These are phyloP conservation scores for Teleogryllus oceanicus DNA, from an alignment of 2,888 invertebrate genomes.

Conservation along the genomic window DNA sequence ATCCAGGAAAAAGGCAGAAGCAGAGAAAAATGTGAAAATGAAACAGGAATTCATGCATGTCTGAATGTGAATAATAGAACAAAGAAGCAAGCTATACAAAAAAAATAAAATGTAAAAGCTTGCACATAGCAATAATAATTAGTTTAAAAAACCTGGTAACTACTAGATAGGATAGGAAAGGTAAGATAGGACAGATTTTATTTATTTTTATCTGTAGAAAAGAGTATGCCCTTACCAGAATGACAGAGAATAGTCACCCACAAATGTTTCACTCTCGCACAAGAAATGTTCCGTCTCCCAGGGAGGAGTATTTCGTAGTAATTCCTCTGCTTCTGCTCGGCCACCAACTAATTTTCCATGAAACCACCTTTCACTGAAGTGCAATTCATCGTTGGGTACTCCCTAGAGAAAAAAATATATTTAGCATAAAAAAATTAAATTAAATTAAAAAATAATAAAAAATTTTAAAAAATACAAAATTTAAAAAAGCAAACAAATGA, in stretches of 20 bases:
- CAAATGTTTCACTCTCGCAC: constrained; percentile 93
- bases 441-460: too few relatives aligned
- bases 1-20: too few relatives aligned
- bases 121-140: too few relatives aligned
- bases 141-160: too few relatives aligned
- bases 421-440: neutral
- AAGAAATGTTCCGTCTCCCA: constrained; percentile 89
- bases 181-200: neutral
- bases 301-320: constrained; percentile 72
- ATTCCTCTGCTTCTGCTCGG: constrained; percentile 70
- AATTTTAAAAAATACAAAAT: too few relatives aligned
- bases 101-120: too few relatives aligned
- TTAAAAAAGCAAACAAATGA: neutral
- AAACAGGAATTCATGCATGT: too few relatives aligned
- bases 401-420: constrained; percentile 45
- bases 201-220: neutral
- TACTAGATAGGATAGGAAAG: neutral
- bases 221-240: constrained; percentile 64
- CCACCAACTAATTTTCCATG: constrained; percentile 82
- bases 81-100: too few relatives aligned
- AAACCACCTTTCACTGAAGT: constrained; percentile 91
- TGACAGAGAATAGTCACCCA: constrained; percentile 92
- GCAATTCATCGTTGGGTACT: constrained; percentile 80
- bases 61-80: too few relatives aligned
- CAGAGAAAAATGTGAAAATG: too few relatives aligned